Evolutionary conservation across 1,140 invertebrate species (phyloP).

Genomic region (Lordiphosa mommai): DNA sequence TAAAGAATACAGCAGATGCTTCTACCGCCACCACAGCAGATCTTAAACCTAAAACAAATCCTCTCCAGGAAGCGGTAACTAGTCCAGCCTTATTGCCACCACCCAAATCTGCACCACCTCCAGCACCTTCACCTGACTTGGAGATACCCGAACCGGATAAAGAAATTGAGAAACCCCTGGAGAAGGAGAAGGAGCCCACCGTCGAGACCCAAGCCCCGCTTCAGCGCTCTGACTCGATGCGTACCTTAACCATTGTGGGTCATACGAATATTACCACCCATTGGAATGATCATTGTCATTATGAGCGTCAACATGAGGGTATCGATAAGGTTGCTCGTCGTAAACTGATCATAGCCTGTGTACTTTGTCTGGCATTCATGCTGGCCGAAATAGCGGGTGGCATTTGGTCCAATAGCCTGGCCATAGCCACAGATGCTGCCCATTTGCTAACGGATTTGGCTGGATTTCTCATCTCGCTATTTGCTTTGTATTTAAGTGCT

Average conservation of each 20-base stretch:
- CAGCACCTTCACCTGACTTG: neutral
- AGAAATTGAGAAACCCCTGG: neutral
- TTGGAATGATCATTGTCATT: slow-evolving; percentile 86
- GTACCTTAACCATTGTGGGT: slow-evolving; percentile 46
- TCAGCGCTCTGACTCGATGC: slow-evolving; percentile 25
- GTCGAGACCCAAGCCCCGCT: neutral
- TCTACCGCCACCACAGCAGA: neutral
- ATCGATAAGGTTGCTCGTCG: slow-evolving; percentile 79
- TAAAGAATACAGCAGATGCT: neutral
- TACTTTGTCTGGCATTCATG: slow-evolving; percentile 83
- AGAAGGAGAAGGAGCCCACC: neutral
- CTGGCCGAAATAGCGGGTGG: slow-evolving; percentile 85
- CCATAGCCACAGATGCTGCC: slow-evolving; percentile 91
- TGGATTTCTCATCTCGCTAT: slow-evolving; percentile 88
- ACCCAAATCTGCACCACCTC: neutral
- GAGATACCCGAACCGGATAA: neutral
- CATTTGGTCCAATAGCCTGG: slow-evolving; percentile 87
- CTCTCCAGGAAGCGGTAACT: neutral
- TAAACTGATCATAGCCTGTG: slow-evolving; percentile 81
- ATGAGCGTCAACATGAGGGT: slow-evolving; percentile 81
- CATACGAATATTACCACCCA: slow-evolving; percentile 34
- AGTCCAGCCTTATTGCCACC: neutral
- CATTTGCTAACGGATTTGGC: slow-evolving; percentile 90
- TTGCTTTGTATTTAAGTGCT: slow-evolving; percentile 85
- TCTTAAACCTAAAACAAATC: neutral